Evolutionary conservation across 2,113 vertebrate species (phyloP).

Genomic region (Leptobrachium ailaonicum): DNA sequence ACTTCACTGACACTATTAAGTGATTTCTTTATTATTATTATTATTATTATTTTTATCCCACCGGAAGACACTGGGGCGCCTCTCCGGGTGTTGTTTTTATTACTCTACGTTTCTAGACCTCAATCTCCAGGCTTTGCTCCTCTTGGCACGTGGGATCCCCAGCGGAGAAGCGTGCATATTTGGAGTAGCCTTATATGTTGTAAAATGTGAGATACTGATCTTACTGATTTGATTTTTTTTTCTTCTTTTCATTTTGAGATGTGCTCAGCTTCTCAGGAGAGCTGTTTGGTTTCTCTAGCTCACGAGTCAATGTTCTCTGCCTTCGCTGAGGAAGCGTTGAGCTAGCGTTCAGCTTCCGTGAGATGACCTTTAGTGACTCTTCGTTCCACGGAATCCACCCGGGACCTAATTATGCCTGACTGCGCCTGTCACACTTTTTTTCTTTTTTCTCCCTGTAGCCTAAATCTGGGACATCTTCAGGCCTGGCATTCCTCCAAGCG

Average conservation of each 20-base stretch:
- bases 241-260: not conserved
- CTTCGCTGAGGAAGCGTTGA: not conserved
- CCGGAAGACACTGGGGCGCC: too few relatives aligned
- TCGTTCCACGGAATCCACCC: not conserved
- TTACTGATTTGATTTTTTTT: not conserved
- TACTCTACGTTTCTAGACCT: too few relatives aligned
- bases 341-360: not conserved
- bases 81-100: too few relatives aligned
- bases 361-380: not conserved
- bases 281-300: not conserved
- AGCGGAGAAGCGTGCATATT: too few relatives aligned
- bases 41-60: too few relatives aligned
- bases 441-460: not conserved
- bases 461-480: not conserved
- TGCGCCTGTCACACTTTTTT: not conserved
- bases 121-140: too few relatives aligned
- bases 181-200: too few relatives aligned
- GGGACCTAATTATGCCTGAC: slow-evolving; percentile 28
- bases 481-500: slow-evolving; percentile 18
- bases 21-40: too few relatives aligned
- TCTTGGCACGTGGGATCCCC: too few relatives aligned
- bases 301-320: not conserved
- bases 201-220: not conserved
- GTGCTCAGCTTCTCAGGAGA: not conserved
- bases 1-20: too few relatives aligned